Evolutionary conservation across 2,113 vertebrate genomes (phyloP).

Genomic region (Lagenorhynchus albirostris): DNA sequence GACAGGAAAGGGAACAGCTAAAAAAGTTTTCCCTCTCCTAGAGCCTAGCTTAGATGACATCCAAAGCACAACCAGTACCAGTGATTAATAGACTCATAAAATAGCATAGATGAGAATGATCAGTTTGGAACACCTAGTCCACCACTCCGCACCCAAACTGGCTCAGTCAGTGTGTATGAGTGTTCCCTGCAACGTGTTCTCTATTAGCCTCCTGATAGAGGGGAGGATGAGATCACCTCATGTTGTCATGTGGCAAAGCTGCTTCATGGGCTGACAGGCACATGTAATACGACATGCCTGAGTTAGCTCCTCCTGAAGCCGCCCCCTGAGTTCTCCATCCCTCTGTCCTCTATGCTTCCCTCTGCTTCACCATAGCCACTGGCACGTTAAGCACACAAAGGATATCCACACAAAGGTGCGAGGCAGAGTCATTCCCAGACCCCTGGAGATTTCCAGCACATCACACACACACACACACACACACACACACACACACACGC

Average conservation of each 20-base stretch:
- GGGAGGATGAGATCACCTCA: neutral
- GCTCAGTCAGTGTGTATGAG: neutral
- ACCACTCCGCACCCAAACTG: neutral
- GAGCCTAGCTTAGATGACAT: neutral
- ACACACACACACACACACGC: neutral
- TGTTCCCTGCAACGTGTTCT: neutral
- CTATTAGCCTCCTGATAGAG: neutral
- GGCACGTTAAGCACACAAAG: rapidly evolving
- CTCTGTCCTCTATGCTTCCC: neutral
- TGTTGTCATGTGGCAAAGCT: neutral
- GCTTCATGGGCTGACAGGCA: neutral
- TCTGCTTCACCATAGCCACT: neutral
- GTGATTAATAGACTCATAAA: slow-evolving; percentile 62
- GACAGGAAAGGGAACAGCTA: neutral
- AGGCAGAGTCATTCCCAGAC: neutral
- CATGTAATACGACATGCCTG: neutral
- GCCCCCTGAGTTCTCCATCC: neutral
- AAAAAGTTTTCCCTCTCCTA: neutral
- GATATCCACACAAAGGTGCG: neutral
- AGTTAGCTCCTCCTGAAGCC: neutral
- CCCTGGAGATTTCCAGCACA: neutral
- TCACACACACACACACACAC: neutral
- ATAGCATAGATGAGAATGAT: slow-evolving; percentile 29
- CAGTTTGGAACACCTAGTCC: slow-evolving; percentile 62
- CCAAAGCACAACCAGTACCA: slow-evolving; percentile 58